phyloP scores from a whole-genome alignment of 2,797 vertebrate genomes.

The Siniperca obscura region DNA sequence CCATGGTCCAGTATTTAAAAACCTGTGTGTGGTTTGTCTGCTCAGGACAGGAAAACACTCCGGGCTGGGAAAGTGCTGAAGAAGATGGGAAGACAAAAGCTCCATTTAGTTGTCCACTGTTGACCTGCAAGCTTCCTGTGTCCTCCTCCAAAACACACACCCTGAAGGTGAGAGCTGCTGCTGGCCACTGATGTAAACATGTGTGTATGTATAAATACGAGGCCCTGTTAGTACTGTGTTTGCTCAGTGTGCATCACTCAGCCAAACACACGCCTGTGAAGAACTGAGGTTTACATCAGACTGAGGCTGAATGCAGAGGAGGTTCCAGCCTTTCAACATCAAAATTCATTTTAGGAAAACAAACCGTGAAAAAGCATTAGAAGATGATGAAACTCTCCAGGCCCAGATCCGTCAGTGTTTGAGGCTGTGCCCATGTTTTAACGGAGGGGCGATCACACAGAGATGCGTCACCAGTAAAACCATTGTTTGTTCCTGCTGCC shows the following conservation, averaged over 20 bases:
- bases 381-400: constrained; percentile 28
- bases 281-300: background rate
- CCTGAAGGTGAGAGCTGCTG: constrained; percentile 84
- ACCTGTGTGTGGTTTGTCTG: constrained; percentile 8
- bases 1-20: too few relatives aligned
- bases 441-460: too few relatives aligned
- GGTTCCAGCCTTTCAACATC: background rate
- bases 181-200: background rate
- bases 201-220: too few relatives aligned
- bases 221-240: too few relatives aligned
- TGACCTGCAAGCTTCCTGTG: constrained; percentile 87
- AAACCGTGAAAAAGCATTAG: constrained; percentile 22
- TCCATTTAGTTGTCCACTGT: constrained; percentile 88
- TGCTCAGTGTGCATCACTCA: background rate
- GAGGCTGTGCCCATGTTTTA: background rate
- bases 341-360: background rate
- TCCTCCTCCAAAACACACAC: constrained; percentile 85
- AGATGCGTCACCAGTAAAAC: too few relatives aligned
- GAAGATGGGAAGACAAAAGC: constrained; percentile 89
- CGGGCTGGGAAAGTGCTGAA: constrained; percentile 90
- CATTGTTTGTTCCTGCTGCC: too few relatives aligned
- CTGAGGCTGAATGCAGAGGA: background rate
- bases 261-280: too few relatives aligned
- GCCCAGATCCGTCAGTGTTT: background rate
- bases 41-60: constrained; percentile 91